Evolutionary conservation across 2,888 invertebrate genomes (phyloP), one percentile per base, ranked within the genome.

Genomic region (Epinotia bilunana): DNA sequence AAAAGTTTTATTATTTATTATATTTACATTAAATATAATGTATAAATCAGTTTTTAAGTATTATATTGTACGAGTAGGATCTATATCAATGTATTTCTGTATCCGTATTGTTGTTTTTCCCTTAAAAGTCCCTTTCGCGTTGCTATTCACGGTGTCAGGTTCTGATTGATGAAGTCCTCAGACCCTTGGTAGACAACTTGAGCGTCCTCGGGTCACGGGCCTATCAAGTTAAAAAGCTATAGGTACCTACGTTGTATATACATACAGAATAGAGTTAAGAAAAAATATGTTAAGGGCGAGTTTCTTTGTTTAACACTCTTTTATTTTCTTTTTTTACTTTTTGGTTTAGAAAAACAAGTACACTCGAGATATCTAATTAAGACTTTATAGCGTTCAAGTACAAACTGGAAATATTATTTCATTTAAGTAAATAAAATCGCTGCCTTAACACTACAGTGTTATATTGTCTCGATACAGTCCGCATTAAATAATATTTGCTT

Each of bases 91-190:
- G 11, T 33, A 20, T 64, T 49, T 64, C 55, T 43, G 46, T 58
- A 57, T 46, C 49, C 23, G 16, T 74, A 62, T 71, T 74, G 71
- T 85, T 83, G 84, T 85, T 87, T 83, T 82, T 83, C 83, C 81
- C 82, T 79, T 82, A 84, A 82, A 81, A 84, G 79, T 80, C 83
- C 83, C 78, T 79, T 85, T 86, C 81, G 81, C 81, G 83, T 84
- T 81, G 81, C 83, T 81, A 83, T 81, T 83, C 83, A 80, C 81
- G 78, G 79, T 84, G 88, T 86, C 88, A 79, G 77, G 74, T 43
- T n/a, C 81, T 88, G 90, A 90, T 90, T 86, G 88, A 90, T 90
- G 87, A 83, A 80, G 76, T 79, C 80, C 64, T 80, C 78, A 63
- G 76, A 83, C 83, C 83, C 83, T 86, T 79, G 73, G 77, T 79